Evolutionary conservation across 2,888 invertebrate genomes (phyloP).

Genomic region (Dryococelus australis): DNA sequence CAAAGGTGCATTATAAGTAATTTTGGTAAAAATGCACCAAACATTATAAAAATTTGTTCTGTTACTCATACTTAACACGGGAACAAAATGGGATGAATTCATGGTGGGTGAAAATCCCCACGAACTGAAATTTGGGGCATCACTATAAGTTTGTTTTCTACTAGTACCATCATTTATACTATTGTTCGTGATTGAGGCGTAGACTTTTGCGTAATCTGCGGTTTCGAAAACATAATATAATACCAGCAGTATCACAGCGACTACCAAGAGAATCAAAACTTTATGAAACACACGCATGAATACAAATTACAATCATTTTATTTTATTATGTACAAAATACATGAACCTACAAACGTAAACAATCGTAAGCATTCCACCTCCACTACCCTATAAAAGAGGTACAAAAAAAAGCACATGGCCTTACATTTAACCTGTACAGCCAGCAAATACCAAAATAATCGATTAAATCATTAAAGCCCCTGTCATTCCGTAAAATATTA

Average conservation of each 20-base stretch:
- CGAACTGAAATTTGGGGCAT: neutral
- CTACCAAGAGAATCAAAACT: slow-evolving; percentile 53
- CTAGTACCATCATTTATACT: neutral
- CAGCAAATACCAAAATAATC: too few species aligned
- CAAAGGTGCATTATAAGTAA: slow-evolving; percentile 62
- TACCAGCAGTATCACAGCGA: slow-evolving; percentile 50
- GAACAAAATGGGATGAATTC: neutral
- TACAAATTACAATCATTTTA: slow-evolving; percentile 37
- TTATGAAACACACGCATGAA: slow-evolving; percentile 58
- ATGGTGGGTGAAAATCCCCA: slow-evolving; percentile 30
- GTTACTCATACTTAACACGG: neutral
- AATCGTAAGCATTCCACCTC: too few species aligned
- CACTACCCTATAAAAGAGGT: too few species aligned
- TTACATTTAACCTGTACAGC: too few species aligned
- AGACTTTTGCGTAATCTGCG: slow-evolving; percentile 47
- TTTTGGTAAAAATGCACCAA: slow-evolving; percentile 64
- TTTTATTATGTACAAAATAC: neutral
- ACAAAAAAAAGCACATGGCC: too few species aligned
- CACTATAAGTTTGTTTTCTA: neutral
- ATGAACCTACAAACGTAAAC: too few species aligned
- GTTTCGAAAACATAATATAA: slow-evolving; percentile 56
- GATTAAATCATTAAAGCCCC: too few species aligned
- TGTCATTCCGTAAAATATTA: too few species aligned
- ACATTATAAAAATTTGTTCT: slow-evolving; percentile 4
- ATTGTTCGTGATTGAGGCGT: neutral